These are phyloP conservation scores for Sebastes flavidus DNA, from an alignment of 2,797 vertebrate species.

Conservation along the genomic window DNA sequence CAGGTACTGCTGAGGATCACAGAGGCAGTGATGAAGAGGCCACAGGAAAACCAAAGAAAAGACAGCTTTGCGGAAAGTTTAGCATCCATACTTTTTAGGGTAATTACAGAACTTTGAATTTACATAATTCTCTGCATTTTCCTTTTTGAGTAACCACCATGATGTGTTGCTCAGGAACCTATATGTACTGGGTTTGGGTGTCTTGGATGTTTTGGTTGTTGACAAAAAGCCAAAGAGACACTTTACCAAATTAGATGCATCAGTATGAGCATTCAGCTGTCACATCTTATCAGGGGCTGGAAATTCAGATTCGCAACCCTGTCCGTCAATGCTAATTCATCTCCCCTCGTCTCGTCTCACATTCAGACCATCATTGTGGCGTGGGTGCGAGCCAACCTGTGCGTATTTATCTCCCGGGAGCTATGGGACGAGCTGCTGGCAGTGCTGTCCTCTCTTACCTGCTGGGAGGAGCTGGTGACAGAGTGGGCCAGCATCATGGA, in stretches of 20 bases:
- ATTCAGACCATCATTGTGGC: constrained; percentile 96
- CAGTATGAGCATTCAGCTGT: background rate
- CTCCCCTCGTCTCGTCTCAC: background rate
- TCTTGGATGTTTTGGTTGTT: background rate
- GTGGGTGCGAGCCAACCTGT: constrained; percentile 96
- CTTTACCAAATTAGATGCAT: background rate
- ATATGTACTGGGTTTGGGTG: background rate
- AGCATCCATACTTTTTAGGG: constrained; percentile 93
- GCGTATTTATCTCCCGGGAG: constrained; percentile 95
- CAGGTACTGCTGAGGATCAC: constrained; percentile 96
- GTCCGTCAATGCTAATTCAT: constrained; percentile 25
- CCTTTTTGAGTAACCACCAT: background rate
- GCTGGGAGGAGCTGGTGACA: constrained; percentile 95
- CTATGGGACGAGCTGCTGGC: constrained; percentile 97
- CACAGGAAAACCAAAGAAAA: constrained; percentile 91
- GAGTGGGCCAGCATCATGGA: constrained; percentile 99
- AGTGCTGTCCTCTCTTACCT: constrained; percentile 93
- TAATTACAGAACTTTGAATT: constrained; percentile 47
- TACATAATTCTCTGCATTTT: background rate
- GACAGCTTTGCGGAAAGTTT: constrained; percentile 93
- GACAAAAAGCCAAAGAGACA: constrained; percentile 17
- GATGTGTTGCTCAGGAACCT: background rate
- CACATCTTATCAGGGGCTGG: background rate
- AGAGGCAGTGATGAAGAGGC: constrained; percentile 96
- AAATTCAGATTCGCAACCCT: background rate